phyloP scores from a whole-genome alignment of 1,140 invertebrate species.

The Druon quercuslanigerum region DNA sequence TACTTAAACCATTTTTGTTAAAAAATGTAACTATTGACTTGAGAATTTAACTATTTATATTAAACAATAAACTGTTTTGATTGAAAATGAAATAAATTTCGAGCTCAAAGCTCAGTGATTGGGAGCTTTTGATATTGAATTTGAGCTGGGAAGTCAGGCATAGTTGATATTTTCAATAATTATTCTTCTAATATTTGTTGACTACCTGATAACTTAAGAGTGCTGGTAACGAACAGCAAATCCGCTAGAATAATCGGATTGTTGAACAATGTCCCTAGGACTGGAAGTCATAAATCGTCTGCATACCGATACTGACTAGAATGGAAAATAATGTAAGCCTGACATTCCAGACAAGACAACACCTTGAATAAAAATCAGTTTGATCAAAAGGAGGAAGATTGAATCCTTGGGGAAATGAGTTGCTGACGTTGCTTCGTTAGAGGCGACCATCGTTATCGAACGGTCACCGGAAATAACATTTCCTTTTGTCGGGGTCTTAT shows the following conservation, averaged over 20 bases:
- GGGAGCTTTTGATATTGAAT: too few relatives aligned
- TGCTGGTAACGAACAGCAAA: too few relatives aligned
- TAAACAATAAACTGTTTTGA: too few relatives aligned
- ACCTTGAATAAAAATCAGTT: conserved; percentile 26
- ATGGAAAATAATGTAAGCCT: conserved; percentile 9
- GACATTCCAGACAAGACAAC: not conserved
- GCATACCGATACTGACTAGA: conserved; percentile 5
- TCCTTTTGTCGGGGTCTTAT: conserved; percentile 55
- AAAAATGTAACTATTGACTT: too few relatives aligned
- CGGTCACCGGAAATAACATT: conserved; percentile 65
- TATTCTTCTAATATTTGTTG: too few relatives aligned
- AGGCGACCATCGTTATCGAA: conserved; percentile 55
- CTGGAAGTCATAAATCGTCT: conserved; percentile 14
- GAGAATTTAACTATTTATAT: too few relatives aligned
- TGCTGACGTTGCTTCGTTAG: conserved; percentile 6
- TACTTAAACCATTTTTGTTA: too few relatives aligned
- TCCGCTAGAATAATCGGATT: not conserved
- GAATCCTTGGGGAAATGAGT: not conserved
- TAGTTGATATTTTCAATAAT: too few relatives aligned
- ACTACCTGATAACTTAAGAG: too few relatives aligned
- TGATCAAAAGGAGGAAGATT: not conserved
- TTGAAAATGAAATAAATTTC: too few relatives aligned
- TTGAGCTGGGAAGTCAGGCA: too few relatives aligned
- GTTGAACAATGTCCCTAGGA: not conserved
- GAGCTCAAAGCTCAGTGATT: too few relatives aligned